These are phyloP conservation scores for Corythaixoides concolor DNA, from an alignment of 2,113 vertebrate genomes.

Conservation along the genomic window DNA sequence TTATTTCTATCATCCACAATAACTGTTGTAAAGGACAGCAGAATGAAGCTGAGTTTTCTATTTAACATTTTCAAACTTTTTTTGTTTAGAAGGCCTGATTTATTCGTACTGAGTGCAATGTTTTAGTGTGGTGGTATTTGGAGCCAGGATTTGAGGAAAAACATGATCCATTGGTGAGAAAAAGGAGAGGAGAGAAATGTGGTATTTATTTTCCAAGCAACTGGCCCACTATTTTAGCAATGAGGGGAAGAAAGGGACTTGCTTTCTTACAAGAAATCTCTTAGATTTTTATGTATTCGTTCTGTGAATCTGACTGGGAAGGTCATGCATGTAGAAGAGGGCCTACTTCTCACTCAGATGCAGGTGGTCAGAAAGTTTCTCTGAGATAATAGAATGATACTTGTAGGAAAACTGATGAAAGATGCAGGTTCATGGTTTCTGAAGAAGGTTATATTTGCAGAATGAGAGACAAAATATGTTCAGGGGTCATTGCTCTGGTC, in stretches of 20 bases:
- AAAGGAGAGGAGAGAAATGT: background rate
- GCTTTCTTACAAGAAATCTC: background rate
- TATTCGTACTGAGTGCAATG: background rate
- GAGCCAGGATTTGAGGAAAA: background rate
- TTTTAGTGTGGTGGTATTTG: background rate
- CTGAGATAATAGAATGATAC: background rate
- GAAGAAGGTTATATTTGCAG: background rate
- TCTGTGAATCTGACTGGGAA: background rate
- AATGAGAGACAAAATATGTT: background rate
- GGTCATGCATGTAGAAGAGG: background rate
- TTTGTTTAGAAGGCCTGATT: background rate
- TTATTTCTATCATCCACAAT: slow-evolving; percentile 23
- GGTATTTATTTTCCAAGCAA: background rate
- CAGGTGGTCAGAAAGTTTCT: background rate
- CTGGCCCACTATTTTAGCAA: background rate
- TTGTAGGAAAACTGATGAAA: background rate
- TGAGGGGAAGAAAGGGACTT: background rate
- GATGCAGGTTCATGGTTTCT: background rate
- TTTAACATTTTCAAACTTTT: background rate
- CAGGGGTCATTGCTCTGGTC: too few relatives aligned
- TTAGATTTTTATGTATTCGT: background rate
- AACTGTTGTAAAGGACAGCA: background rate
- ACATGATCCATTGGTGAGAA: background rate
- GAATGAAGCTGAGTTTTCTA: background rate
- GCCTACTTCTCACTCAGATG: background rate